Evolutionary conservation across 2,888 invertebrate genomes (phyloP).

Genomic region (Argyresthia albistria): DNA sequence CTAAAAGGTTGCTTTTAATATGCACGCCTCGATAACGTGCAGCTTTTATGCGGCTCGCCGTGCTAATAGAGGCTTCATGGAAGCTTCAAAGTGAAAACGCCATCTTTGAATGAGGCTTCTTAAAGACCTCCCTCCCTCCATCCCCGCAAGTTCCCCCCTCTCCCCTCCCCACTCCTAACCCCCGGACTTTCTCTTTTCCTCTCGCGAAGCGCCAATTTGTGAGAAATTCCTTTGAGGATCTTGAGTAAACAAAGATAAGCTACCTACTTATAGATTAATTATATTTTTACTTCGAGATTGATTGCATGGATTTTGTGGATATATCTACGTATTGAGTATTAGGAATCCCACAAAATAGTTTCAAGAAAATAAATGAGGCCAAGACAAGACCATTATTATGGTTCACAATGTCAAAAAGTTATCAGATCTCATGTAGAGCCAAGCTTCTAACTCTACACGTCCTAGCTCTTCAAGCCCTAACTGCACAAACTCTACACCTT

Average conservation of each 20-base stretch:
- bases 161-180: not conserved
- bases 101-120: constrained; percentile 10
- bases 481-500: too few relatives aligned
- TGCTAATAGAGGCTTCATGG: constrained; percentile 33
- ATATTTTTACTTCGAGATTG: not conserved
- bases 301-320: not conserved
- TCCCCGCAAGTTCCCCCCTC: not conserved
- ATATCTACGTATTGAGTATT: too few relatives aligned
- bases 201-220: not conserved
- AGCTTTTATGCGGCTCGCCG: constrained; percentile 31
- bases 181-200: not conserved
- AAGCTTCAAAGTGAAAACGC: constrained; percentile 28
- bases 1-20: constrained; percentile 34
- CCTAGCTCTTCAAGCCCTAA: too few relatives aligned
- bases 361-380: too few relatives aligned
- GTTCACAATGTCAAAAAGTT: too few relatives aligned
- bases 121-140: not conserved
- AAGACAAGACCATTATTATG: too few relatives aligned
- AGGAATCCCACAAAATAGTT: too few relatives aligned
- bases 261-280: not conserved
- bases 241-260: constrained; percentile 1
- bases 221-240: not conserved
- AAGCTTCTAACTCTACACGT: too few relatives aligned
- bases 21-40: constrained; percentile 40
- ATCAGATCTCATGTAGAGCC: too few relatives aligned